Evolutionary conservation across 92 coral and sea anemone species (phyloP).

Genomic region (Bergia puertoricense): DNA sequence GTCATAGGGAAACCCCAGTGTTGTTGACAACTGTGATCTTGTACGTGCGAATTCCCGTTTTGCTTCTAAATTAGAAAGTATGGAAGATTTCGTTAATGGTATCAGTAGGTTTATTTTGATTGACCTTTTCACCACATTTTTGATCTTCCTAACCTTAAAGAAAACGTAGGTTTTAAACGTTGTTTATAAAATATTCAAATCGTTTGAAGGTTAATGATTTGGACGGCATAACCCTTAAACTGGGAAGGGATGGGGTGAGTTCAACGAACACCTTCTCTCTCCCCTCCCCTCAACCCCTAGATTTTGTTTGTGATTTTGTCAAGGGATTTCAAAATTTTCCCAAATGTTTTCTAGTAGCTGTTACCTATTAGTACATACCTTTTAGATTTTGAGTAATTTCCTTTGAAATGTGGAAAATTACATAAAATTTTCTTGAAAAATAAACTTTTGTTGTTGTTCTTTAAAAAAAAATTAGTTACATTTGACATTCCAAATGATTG

Average conservation of each 20-base stretch:
- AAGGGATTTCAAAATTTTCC: not conserved
- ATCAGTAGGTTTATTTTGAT: not conserved
- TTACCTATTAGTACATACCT: not conserved
- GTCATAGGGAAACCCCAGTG: constrained; percentile 24
- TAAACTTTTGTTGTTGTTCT: no score
- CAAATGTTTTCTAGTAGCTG: no score
- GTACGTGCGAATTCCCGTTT: not conserved
- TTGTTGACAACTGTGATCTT: not conserved
- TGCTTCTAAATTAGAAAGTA: not conserved
- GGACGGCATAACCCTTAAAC: not conserved
- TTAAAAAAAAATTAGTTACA: no score
- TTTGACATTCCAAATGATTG: no score
- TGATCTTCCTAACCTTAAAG: not conserved
- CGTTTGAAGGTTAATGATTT: not conserved
- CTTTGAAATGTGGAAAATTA: not conserved
- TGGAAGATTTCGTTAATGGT: not conserved
- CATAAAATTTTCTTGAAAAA: no score
- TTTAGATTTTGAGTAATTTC: not conserved
- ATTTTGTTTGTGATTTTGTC: not conserved
- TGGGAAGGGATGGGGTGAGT: not conserved
- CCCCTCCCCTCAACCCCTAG: not conserved
- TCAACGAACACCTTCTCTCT: not conserved
- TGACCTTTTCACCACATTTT: not conserved
- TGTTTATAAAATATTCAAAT: not conserved
- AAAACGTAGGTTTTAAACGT: not conserved